Evolutionary conservation across 2,888 invertebrate species (phyloP), one percentile per base, ranked within the genome.

Genomic region (Acanthacorydalis orientalis): DNA sequence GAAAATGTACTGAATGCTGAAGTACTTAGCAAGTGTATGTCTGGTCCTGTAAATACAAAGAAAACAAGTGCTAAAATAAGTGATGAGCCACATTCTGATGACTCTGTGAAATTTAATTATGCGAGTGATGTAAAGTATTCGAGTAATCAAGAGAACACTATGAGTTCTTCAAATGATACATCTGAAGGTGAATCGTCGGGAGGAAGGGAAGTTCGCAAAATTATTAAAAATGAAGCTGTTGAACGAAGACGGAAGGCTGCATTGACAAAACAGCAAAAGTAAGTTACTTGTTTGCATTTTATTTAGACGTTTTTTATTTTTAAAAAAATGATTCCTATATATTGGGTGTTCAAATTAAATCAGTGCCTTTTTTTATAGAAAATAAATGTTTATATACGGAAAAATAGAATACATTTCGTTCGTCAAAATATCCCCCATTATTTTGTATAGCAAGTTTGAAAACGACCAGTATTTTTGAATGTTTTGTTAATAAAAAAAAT

Each of bases 111-210:
- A 6, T 12, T 14, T 41, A 41, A 23, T 16, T 12, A 11, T 41
- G 15, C 10, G 12, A 16, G 41, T 41, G 11, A 37, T 37, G 41
- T 16, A 11, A 15, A 11, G 10, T 23, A 10, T n/a, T 12, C 7
- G 10, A n/a, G 14, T 12, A n/a, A 37, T 12, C 12, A 37, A 7
- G 37, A 37, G 9, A 7, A n/a, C 14, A 10, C 37, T 8, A 15
- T 42, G 11, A 43, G 50, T 34, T 16, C 34, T 46, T 44, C 52
- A 47, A 7, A 47, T 51, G 15, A 38, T 38, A 38, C 39, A 23
- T 66, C 66, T 9, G 78, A 77, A 56, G 77, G 75, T 1, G 78
- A 78, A 55, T 78, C 78, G 52, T 78, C 77, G 45, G 78, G 78
- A 23, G 76, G 77, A 1, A 65, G 77, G 1, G 79, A 80, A 60